Evolutionary conservation across 2,113 vertebrate species (phyloP).

Genomic region (Hymenochirus boettgeri): DNA sequence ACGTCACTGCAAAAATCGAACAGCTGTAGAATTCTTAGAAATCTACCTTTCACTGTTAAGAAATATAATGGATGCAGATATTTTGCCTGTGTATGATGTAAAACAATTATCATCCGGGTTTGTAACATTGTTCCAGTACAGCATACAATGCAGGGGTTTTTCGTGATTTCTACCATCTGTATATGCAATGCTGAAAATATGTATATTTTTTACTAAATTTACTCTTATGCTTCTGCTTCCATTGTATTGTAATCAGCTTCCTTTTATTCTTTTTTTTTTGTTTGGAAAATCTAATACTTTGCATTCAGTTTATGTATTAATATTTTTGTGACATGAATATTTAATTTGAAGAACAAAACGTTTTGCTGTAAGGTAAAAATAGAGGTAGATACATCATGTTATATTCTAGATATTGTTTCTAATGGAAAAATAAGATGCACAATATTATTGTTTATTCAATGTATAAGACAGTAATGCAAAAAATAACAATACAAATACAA

Average conservation of each 20-base stretch:
- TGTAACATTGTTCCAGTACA: no score
- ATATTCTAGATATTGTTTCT: conserved; percentile 27
- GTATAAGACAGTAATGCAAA: not conserved
- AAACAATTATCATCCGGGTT: no score
- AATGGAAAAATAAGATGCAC: conserved; percentile 27
- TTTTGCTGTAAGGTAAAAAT: conserved; percentile 37
- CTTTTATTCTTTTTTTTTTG: conserved; percentile 27
- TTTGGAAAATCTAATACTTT: conserved; percentile 11
- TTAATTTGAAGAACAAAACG: conserved; percentile 33
- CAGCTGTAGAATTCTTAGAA: no score
- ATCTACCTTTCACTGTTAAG: no score
- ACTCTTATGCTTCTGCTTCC: conserved; percentile 28
- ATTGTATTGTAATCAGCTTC: conserved; percentile 16
- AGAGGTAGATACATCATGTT: conserved; percentile 38
- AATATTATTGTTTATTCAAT: not conserved
- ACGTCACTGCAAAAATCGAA: no score
- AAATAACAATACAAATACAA: no score
- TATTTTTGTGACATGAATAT: conserved; percentile 30
- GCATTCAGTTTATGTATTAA: conserved; percentile 20
- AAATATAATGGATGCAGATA: no score
- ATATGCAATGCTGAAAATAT: conserved; percentile 17
- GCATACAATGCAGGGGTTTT: no score
- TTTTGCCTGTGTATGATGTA: no score
- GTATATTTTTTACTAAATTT: conserved; percentile 15
- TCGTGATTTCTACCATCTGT: no score